phyloP scores from a whole-genome alignment of 2,797 vertebrate genomes.

The Xenopus petersii region DNA sequence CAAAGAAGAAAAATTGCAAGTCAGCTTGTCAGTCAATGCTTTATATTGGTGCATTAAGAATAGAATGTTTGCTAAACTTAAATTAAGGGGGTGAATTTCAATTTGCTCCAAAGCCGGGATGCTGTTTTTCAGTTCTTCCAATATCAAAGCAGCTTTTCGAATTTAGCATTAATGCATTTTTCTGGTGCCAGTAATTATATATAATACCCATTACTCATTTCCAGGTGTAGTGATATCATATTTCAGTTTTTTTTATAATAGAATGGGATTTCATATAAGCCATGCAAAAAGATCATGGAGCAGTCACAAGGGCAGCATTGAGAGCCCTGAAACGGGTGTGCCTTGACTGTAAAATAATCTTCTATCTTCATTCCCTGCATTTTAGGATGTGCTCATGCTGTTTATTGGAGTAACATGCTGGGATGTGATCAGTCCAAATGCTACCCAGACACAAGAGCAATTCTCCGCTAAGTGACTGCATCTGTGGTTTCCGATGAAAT shows the following conservation, averaged over 20 bases:
- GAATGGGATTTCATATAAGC: constrained; percentile 4
- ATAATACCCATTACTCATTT: background rate
- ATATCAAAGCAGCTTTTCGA: background rate
- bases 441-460: constrained; percentile 32
- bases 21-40: background rate
- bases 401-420: constrained; percentile 43
- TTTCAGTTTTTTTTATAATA: constrained; percentile 1
- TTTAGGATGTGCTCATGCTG: constrained; percentile 30
- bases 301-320: constrained; percentile 11
- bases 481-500: constrained; percentile 17
- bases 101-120: background rate
- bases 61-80: background rate
- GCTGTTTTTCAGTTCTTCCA: background rate
- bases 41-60: constrained; percentile 13
- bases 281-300: constrained; percentile 15
- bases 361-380: constrained; percentile 36
- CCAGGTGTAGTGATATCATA: background rate
- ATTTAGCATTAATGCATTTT: background rate
- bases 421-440: constrained; percentile 23
- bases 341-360: constrained; percentile 26
- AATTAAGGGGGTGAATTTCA: background rate
- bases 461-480: constrained; percentile 39
- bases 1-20: no score
- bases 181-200: background rate
- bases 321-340: constrained; percentile 32